A percentile compares a stretch with the other conserved stretches of the same genome.
Conservation (phyloP, 2,797 vertebrate genomes). For the Leptoclinus maculatus region DNA sequence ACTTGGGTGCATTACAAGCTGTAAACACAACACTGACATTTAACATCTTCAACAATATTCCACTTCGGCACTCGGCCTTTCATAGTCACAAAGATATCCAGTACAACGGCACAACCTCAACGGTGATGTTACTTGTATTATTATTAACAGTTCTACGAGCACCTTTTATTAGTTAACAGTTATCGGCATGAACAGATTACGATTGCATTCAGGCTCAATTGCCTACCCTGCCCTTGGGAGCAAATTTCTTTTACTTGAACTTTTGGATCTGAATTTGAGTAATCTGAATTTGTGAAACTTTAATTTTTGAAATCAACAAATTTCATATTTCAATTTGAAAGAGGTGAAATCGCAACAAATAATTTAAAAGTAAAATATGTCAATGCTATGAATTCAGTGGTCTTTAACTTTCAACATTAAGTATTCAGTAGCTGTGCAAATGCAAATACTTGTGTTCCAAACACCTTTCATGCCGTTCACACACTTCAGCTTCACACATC, state of each 20-base stretch:
- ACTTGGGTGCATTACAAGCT: too few species aligned
- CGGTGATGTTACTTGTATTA: too few species aligned
- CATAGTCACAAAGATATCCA: too few species aligned
- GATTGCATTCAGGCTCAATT: neutral
- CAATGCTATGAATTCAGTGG: neutral
- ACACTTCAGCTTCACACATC: constrained; percentile 26
- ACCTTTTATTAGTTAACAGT: too few species aligned
- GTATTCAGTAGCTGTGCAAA: neutral
- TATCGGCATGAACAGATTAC: too few species aligned
- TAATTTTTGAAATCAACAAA: neutral
- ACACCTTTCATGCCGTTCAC: neutral
- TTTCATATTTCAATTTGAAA: neutral
- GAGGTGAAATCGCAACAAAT: neutral
- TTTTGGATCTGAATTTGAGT: neutral
- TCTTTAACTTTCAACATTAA: neutral
- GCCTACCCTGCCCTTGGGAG: neutral
- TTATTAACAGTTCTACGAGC: too few species aligned
- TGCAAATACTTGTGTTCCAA: neutral
- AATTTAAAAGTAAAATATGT: neutral
- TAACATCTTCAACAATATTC: too few species aligned
- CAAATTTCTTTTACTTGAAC: too few species aligned
- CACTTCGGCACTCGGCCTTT: too few species aligned
- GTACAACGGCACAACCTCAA: too few species aligned
- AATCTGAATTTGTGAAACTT: neutral
- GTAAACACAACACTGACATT: too few species aligned